These are phyloP conservation scores for Mesochorus sp. DNA, from an alignment of 2,888 invertebrate species.

Conservation along the genomic window DNA sequence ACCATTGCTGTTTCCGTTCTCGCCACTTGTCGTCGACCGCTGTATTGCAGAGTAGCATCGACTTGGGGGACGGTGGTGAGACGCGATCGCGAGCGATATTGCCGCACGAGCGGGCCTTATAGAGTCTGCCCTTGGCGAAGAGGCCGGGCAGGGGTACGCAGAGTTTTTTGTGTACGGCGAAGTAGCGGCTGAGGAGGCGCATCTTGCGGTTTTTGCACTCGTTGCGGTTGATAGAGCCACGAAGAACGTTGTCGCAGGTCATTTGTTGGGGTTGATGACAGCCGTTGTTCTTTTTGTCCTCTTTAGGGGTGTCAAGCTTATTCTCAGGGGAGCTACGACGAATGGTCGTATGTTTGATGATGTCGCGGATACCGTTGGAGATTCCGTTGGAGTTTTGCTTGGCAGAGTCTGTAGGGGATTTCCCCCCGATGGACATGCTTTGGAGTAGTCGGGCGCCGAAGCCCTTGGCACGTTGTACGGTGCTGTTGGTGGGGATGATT, in stretches of 20 bases:
- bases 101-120: conserved; percentile 87
- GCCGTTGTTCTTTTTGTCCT: conserved; percentile 67
- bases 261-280: conserved; percentile 58
- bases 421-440: conserved; percentile 80
- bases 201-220: conserved; percentile 82
- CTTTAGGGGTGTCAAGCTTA: conserved; percentile 42
- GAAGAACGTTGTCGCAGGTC: conserved; percentile 73
- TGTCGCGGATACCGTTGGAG: conserved; percentile 28
- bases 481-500: no score
- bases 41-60: conserved; percentile 76
- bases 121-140: conserved; percentile 84
- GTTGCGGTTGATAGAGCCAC: conserved; percentile 72
- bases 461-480: conserved; percentile 82
- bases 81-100: conserved; percentile 84
- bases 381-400: conserved; percentile 59
- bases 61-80: conserved; percentile 78
- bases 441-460: conserved; percentile 83
- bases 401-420: no score
- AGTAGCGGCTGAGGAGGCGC: conserved; percentile 86
- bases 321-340: no score
- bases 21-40: conserved; percentile 80
- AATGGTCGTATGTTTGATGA: conserved; percentile 25
- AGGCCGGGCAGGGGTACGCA: conserved; percentile 85
- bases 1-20: conserved; percentile 82
- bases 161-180: conserved; percentile 87